phyloP scores from a whole-genome alignment of 2,888 invertebrate genomes.

The Geophilus truncorum region DNA sequence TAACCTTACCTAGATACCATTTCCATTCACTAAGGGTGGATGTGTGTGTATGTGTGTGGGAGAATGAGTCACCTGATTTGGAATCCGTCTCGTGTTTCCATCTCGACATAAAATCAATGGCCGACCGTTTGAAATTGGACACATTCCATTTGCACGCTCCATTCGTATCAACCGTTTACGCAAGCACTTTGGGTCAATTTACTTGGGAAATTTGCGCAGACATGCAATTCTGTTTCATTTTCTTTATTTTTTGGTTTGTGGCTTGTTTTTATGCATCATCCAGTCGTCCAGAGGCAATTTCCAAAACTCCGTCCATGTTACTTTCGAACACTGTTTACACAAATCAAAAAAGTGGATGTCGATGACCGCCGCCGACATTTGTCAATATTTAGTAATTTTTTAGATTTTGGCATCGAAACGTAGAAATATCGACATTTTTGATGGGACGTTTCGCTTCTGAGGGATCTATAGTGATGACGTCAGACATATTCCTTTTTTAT shows the following conservation, averaged over 20 bases:
- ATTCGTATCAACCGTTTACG: background rate
- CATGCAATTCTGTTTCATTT: background rate
- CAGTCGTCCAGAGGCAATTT: too few species aligned
- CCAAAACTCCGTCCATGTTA: too few species aligned
- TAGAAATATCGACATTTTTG: too few species aligned
- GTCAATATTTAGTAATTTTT: too few species aligned
- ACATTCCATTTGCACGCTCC: conserved; percentile 9
- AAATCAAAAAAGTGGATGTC: too few species aligned
- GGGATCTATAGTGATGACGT: too few species aligned
- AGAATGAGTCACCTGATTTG: conserved; percentile 6
- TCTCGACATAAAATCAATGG: conserved; percentile 7
- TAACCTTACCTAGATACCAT: background rate
- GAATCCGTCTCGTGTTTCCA: conserved; percentile 2
- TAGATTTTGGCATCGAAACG: too few species aligned
- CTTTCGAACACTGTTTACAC: too few species aligned
- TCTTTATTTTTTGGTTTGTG: background rate
- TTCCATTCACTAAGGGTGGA: background rate
- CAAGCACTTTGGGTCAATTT: background rate
- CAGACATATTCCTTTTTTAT: too few species aligned
- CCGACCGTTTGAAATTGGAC: conserved; percentile 10
- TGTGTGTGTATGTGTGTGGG: background rate
- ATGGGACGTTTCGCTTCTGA: too few species aligned
- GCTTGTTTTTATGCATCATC: too few species aligned
- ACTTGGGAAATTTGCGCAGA: background rate
- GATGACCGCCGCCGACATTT: too few species aligned